Base-by-base conservation (phyloP, 1,140 invertebrate genomes). In the Drosophila dunni region DNA sequence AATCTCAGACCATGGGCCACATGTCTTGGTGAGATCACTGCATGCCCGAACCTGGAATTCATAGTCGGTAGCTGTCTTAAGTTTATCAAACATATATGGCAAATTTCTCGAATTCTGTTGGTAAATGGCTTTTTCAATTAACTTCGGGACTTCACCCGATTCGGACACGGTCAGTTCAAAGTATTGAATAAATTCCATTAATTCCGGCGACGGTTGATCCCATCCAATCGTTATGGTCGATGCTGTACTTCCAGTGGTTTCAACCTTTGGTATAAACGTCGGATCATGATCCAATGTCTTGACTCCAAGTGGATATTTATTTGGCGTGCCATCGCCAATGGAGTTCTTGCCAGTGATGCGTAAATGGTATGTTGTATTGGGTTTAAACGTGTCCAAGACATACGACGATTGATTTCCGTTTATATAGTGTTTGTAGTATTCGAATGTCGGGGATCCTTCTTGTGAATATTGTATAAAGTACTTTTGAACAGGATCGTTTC, bases 161-260 rank as follows among this genome's bases (percentile, higher is more conserved):
- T 94, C 94, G 46, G 91, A 92, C 2, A 95, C 94, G 75, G 95
- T 94, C n/a, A 97, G 88, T 66, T 95, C 93, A 80, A 96, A 96
- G 93, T 96, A 96, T 81, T 96, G 96, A 61, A 97, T 95, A 83
- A 96, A 94, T 69, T 96, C 94, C 24, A 94, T 93, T 29, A 96
- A 93, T 74, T 95, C 93, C 6, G 93, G 85, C 0, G 95, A 94
- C 2, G 96, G 96, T 1, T 94, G 92, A 48, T 93, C 94, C 96
- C 96, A 97, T 0, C 95, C 95, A 62, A 97, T 95, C 0, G 96
- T 97, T 34, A 97, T 96, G 0, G 96, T 96, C 20, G 94, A 95
- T 1, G 95, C 94, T 0, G 96, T 96, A 64, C 95, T 95, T 0
- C 96, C 96, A 68, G 96, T 97, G 0, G 97, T 95, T 33, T 94